phyloP scores from a whole-genome alignment of 1,140 invertebrate species.

The Aphidius ervi region DNA sequence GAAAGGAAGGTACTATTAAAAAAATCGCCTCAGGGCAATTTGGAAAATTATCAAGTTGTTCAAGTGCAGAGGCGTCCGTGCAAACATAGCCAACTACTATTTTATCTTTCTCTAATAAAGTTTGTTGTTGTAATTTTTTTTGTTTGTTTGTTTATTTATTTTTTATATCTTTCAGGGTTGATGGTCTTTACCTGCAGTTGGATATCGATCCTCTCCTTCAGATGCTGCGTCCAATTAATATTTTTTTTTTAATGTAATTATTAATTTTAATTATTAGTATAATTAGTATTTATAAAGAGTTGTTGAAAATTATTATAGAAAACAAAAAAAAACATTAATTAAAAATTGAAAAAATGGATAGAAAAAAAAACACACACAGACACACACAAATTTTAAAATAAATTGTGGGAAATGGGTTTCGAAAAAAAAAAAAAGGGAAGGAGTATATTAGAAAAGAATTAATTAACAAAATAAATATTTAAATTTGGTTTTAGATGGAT shows the following conservation, averaged over 20 bases:
- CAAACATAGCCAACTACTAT: slow-evolving; percentile 13
- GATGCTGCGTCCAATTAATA: slow-evolving; percentile 48
- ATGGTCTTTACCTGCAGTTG: slow-evolving; percentile 48
- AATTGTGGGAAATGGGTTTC: too few species aligned
- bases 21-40: slow-evolving; percentile 26
- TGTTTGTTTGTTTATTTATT: slow-evolving; percentile 3
- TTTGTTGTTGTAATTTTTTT: slow-evolving; percentile 1
- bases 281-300: too few species aligned
- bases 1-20: slow-evolving; percentile 34
- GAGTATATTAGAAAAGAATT: neutral
- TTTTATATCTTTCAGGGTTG: slow-evolving; percentile 8
- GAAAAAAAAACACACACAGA: too few species aligned
- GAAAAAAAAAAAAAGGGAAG: too few species aligned
- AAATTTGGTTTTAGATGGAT: neutral
- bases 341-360: neutral
- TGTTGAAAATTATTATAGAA: too few species aligned
- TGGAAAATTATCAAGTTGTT: slow-evolving; percentile 30
- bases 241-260: neutral
- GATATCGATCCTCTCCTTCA: slow-evolving; percentile 50
- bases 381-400: too few species aligned
- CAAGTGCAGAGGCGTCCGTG: slow-evolving; percentile 13
- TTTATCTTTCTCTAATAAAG: slow-evolving; percentile 2
- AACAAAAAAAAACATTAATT: slow-evolving; percentile 20
- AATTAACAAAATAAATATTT: slow-evolving; percentile 1
- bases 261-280: too few species aligned